Conservation (phyloP, 1,140 invertebrate genomes). For the Eufriesea mexicana region DNA sequence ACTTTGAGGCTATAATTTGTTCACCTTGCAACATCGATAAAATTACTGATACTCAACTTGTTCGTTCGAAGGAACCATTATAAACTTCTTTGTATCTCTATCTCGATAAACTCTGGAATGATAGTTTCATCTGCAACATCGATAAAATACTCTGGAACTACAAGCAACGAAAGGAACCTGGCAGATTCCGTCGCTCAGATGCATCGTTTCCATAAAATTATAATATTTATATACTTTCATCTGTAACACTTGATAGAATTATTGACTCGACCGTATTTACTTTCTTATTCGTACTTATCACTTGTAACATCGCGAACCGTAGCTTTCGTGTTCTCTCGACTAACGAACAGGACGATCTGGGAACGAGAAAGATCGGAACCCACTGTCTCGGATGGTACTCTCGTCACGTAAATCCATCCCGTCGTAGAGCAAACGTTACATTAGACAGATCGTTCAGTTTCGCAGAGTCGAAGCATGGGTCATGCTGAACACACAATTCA, state of each 20-base stretch:
- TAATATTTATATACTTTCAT: slow-evolving; percentile 39
- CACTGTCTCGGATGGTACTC: slow-evolving; percentile 13
- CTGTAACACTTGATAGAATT: slow-evolving; percentile 28
- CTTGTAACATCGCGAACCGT: too few relatives aligned
- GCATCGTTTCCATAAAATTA: slow-evolving; percentile 2
- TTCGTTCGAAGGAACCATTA: neutral
- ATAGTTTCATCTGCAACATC: slow-evolving; percentile 16
- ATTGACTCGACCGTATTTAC: slow-evolving; percentile 2
- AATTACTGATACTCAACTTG: slow-evolving; percentile 31
- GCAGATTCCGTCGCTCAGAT: neutral
- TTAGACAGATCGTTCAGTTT: neutral
- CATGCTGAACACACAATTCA: neutral
- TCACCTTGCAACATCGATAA: slow-evolving; percentile 33
- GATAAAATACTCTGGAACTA: slow-evolving; percentile 25
- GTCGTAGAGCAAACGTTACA: neutral
- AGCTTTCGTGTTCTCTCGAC: neutral
- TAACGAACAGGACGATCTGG: neutral
- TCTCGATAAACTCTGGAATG: slow-evolving; percentile 32
- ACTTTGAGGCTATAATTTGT: slow-evolving; percentile 8
- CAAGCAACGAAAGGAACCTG: neutral
- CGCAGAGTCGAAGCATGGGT: neutral
- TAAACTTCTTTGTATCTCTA: neutral
- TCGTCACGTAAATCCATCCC: neutral
- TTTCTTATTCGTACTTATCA: neutral
- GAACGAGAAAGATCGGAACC: slow-evolving; percentile 7